These are phyloP conservation scores for Brachionus plicatilis DNA, from an alignment of 1,140 invertebrate species.

Conservation along the genomic window DNA sequence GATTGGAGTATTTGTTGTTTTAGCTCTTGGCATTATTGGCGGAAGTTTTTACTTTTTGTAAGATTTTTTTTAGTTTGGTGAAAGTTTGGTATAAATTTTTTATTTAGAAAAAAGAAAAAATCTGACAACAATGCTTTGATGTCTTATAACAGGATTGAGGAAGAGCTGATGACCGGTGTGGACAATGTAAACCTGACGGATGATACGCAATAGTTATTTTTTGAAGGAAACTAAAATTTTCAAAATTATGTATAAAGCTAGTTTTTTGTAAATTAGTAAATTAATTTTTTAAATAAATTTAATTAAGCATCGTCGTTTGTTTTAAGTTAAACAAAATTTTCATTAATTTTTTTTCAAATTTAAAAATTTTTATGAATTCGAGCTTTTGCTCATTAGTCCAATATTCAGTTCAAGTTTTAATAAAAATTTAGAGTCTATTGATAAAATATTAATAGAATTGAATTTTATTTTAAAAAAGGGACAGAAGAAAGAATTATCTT, in stretches of 20 bases:
- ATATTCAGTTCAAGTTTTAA: too few relatives aligned
- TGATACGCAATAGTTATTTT: background rate
- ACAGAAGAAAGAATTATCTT: too few relatives aligned
- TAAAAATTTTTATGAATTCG: too few relatives aligned
- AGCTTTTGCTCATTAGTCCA: too few relatives aligned
- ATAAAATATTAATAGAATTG: too few relatives aligned
- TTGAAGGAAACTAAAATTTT: background rate
- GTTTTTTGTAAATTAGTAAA: background rate
- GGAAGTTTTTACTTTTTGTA: background rate
- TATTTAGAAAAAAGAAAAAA: background rate
- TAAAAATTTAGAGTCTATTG: too few relatives aligned
- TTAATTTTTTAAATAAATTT: background rate
- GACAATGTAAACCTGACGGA: conserved; percentile 4
- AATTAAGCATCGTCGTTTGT: background rate
- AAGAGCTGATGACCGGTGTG: conserved; percentile 33
- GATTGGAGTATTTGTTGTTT: background rate
- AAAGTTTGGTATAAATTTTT: too few relatives aligned
- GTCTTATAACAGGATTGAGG: conserved; percentile 25
- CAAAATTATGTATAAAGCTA: background rate
- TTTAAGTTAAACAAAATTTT: background rate
- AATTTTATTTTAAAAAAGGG: too few relatives aligned
- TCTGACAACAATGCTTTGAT: background rate
- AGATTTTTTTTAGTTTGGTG: background rate
- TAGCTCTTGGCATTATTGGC: background rate
- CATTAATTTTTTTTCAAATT: too few relatives aligned